Conservation (phyloP, 2,888 invertebrate species). For the Omphaloscelis lunosa region DNA sequence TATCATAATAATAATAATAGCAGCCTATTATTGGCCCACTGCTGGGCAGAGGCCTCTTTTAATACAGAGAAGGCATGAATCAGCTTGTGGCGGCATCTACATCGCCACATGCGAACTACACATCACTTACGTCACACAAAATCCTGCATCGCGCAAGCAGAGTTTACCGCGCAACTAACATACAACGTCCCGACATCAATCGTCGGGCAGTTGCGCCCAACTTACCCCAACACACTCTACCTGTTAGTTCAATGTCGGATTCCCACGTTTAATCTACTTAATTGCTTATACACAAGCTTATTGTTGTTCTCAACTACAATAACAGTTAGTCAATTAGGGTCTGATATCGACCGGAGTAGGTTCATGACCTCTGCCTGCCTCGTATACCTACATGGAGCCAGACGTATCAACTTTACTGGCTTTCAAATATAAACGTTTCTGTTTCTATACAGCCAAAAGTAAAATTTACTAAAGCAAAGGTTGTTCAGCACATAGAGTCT, state of each 20-base stretch:
- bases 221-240: neutral
- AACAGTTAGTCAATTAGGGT: slow-evolving; percentile 26
- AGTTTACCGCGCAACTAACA: too few relatives aligned
- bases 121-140: too few relatives aligned
- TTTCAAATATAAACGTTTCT: slow-evolving; percentile 11
- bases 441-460: slow-evolving; percentile 1
- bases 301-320: neutral
- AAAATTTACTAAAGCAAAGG: neutral
- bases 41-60: too few relatives aligned
- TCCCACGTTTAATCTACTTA: too few relatives aligned
- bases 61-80: too few relatives aligned
- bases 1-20: too few relatives aligned
- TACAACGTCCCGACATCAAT: too few relatives aligned
- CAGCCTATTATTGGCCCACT: too few relatives aligned
- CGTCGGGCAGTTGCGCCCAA: neutral
- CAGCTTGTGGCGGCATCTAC: too few relatives aligned
- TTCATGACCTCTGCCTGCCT: slow-evolving; percentile 35
- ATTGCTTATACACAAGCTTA: neutral
- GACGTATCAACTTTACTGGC: slow-evolving; percentile 29
- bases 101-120: too few relatives aligned
- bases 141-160: too few relatives aligned
- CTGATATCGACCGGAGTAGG: slow-evolving; percentile 28
- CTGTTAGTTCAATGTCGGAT: neutral
- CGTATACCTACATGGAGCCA: slow-evolving; percentile 12
- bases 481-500: too few relatives aligned